phyloP scores from a whole-genome alignment of 2,888 invertebrate species.

The Drosophila pegasa region DNA sequence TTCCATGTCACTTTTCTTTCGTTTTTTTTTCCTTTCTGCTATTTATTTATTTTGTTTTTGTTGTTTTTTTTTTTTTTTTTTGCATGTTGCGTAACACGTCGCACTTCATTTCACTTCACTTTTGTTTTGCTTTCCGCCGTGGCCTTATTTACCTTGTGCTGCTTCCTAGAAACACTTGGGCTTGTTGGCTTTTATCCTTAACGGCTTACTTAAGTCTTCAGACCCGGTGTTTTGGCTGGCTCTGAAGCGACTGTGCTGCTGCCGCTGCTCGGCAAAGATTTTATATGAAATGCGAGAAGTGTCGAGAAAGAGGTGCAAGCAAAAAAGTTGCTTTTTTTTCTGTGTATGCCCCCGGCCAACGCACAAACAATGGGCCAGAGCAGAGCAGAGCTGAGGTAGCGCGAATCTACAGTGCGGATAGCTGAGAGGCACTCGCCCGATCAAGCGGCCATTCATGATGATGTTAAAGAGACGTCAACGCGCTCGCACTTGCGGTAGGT shows the following conservation, averaged over 20 bases:
- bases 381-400: conserved; percentile 32
- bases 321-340: conserved; percentile 42
- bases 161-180: conserved; percentile 72
- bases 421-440: conserved; percentile 51
- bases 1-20: conserved; percentile 39
- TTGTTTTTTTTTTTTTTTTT: conserved; percentile 44
- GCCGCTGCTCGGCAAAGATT: conserved; percentile 70
- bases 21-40: conserved; percentile 27
- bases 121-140: conserved; percentile 17
- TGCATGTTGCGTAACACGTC: conserved; percentile 62
- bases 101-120: conserved; percentile 74
- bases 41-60: not conserved
- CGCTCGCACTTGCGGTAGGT: conserved; percentile 74
- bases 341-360: conserved; percentile 44
- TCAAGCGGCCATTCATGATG: conserved; percentile 37
- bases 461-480: conserved; percentile 56
- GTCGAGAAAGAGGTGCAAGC: conserved; percentile 56
- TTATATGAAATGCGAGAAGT: conserved; percentile 81
- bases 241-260: conserved; percentile 76
- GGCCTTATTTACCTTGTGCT: conserved; percentile 71
- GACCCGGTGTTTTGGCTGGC: conserved; percentile 63
- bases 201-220: conserved; percentile 37
- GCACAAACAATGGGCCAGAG: conserved; percentile 47
- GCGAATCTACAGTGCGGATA: conserved; percentile 51
- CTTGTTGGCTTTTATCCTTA: conserved; percentile 61